Percentiles rank a stretch among this genome's conserved stretches.
Conservation (phyloP, 2,113 vertebrate genomes). For the Castor canadensis region DNA sequence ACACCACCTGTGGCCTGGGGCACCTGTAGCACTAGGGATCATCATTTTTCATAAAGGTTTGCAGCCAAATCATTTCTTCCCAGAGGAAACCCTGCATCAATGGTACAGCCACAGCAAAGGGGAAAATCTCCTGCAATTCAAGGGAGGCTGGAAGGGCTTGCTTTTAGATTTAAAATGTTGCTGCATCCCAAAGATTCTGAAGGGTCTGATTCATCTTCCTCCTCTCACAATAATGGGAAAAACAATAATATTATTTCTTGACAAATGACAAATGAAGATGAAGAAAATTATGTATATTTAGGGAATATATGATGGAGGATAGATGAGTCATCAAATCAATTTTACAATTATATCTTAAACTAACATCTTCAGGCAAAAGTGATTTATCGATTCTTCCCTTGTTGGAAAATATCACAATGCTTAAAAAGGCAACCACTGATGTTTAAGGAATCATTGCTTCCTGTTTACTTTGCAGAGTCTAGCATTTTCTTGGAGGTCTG, state of each 20-base stretch:
- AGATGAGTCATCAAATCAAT: constrained; percentile 46
- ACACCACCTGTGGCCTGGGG: fast-evolving
- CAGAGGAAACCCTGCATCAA: constrained; percentile 49
- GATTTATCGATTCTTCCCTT: constrained; percentile 50
- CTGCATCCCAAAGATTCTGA: constrained; percentile 53
- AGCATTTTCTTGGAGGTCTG: background rate
- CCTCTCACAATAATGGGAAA: constrained; percentile 40
- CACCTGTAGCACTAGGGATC: fast-evolving
- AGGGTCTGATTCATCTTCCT: constrained; percentile 69
- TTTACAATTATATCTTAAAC: constrained; percentile 63
- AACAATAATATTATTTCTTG: constrained; percentile 62
- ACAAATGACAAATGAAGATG: constrained; percentile 69
- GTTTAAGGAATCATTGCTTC: constrained; percentile 54
- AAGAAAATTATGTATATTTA: constrained; percentile 63
- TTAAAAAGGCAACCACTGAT: constrained; percentile 56
- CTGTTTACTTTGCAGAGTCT: background rate
- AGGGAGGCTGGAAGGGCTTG: background rate
- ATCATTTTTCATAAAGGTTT: background rate
- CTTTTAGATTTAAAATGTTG: constrained; percentile 41
- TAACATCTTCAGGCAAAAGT: constrained; percentile 11
- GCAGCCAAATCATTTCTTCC: background rate
- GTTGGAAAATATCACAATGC: constrained; percentile 46
- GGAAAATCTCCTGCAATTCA: constrained; percentile 23
- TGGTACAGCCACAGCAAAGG: fast-evolving
- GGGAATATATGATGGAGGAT: constrained; percentile 49